Evolutionary conservation across 2,888 invertebrate genomes (phyloP).

Genomic region (Suillia variegata): DNA sequence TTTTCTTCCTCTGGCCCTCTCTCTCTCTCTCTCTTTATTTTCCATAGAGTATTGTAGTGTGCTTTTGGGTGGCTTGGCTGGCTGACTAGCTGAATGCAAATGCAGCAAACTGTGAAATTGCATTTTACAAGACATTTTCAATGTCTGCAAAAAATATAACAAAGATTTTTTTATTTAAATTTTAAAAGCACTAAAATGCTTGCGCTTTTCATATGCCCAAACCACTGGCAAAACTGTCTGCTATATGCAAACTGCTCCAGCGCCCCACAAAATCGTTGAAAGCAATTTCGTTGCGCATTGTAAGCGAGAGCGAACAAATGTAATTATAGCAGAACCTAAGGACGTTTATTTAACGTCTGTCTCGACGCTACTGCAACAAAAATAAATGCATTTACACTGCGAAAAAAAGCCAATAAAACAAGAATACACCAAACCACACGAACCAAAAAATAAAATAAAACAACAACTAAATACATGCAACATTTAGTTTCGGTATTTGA

Average conservation of each 20-base stretch:
- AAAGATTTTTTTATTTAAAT: neutral
- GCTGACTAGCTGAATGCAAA: too few species aligned
- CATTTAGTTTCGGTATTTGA: neutral
- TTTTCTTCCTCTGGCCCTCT: too few species aligned
- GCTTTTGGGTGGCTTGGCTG: conserved; percentile 2
- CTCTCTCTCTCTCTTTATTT: too few species aligned
- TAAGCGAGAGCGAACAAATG: too few species aligned
- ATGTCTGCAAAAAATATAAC: conserved; percentile 7
- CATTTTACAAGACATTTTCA: conserved; percentile 36
- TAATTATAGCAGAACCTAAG: conserved; percentile 39
- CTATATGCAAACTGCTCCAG: too few species aligned
- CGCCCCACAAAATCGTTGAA: conserved; percentile 14
- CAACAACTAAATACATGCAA: neutral
- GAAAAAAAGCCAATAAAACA: too few species aligned
- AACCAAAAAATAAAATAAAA: neutral
- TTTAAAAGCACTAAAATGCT: too few species aligned
- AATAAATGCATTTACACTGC: neutral
- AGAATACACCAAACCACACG: too few species aligned
- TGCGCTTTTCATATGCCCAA: conserved; percentile 30
- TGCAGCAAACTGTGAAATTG: conserved; percentile 53
- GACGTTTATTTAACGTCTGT: conserved; percentile 23
- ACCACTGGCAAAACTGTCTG: conserved; percentile 10
- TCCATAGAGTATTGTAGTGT: too few species aligned
- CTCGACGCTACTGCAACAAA: neutral
- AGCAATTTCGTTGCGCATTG: conserved; percentile 13